Evolutionary conservation across 2,797 vertebrate species (phyloP).

Genomic region (Borostomias antarcticus): DNA sequence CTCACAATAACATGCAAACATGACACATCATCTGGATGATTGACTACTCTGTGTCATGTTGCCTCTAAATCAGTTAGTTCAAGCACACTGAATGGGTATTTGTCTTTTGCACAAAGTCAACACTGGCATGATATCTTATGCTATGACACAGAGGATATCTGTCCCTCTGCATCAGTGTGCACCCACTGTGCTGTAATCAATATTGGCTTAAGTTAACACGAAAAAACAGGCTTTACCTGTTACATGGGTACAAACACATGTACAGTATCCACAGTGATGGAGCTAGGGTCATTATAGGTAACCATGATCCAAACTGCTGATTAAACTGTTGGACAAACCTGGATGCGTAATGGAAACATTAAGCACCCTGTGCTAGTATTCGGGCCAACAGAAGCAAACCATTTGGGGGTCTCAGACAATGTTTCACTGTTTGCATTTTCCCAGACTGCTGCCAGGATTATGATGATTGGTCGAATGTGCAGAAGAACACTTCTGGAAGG

Average conservation of each 20-base stretch:
- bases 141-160: no score
- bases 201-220: no score
- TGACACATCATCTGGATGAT: constrained; percentile 50
- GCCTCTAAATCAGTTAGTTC: constrained; percentile 51
- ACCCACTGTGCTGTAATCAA: no score
- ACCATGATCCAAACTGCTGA: constrained; percentile 42
- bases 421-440: not conserved
- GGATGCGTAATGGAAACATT: not conserved
- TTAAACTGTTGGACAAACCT: constrained; percentile 55
- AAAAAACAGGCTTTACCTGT: constrained; percentile 50
- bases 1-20: constrained; percentile 44
- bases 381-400: not conserved
- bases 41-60: constrained; percentile 46
- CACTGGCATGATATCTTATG: constrained; percentile 66
- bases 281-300: not conserved
- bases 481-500: not conserved
- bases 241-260: constrained; percentile 55
- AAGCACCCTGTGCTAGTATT: not conserved
- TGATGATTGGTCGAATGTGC: not conserved
- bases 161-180: no score
- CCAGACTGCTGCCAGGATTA: not conserved
- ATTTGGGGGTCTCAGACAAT: constrained; percentile 4
- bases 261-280: constrained; percentile 60
- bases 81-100: constrained; percentile 52
- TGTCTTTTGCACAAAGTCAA: constrained; percentile 56